phyloP scores from a whole-genome alignment of 2,113 vertebrate genomes.

The Dendrocopos noguchii region DNA sequence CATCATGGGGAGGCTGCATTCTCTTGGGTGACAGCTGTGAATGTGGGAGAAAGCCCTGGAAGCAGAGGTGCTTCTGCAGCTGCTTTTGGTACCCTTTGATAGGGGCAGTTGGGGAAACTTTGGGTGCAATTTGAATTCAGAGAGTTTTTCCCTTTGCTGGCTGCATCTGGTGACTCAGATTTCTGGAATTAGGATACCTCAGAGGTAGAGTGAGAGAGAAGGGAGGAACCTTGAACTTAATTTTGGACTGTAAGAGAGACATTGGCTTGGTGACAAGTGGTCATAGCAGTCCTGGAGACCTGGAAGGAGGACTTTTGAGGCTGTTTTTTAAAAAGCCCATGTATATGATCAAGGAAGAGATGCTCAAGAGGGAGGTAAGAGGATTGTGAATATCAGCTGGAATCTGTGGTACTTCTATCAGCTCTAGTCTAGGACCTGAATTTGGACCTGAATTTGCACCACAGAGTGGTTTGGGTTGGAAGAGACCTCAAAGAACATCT shows the following conservation, averaged over 20 bases:
- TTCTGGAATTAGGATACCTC: neutral
- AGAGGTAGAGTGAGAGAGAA: neutral
- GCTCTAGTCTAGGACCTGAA: neutral
- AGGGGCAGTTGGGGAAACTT: neutral
- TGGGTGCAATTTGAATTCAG: neutral
- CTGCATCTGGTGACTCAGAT: neutral
- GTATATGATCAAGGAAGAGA: neutral
- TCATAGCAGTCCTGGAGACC: neutral
- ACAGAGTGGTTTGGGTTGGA: too few relatives aligned
- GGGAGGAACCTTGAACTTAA: neutral
- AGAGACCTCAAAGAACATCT: too few relatives aligned
- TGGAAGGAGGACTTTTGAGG: neutral
- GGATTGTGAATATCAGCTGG: neutral
- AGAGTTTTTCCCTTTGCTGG: neutral
- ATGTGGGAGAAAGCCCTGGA: neutral
- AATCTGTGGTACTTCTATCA: neutral
- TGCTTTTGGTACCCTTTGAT: neutral
- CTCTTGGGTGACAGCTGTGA: neutral
- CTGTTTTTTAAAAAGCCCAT: neutral
- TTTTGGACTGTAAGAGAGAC: neutral
- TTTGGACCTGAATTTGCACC: neutral
- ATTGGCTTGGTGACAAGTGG: neutral
- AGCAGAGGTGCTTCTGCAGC: neutral
- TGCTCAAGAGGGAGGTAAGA: too few relatives aligned
- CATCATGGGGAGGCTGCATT: neutral